A percentile compares a stretch with the other conserved stretches of the same genome.
Evolutionary conservation across 2,113 vertebrate genomes (phyloP).

Genomic region (Fulica atra): DNA sequence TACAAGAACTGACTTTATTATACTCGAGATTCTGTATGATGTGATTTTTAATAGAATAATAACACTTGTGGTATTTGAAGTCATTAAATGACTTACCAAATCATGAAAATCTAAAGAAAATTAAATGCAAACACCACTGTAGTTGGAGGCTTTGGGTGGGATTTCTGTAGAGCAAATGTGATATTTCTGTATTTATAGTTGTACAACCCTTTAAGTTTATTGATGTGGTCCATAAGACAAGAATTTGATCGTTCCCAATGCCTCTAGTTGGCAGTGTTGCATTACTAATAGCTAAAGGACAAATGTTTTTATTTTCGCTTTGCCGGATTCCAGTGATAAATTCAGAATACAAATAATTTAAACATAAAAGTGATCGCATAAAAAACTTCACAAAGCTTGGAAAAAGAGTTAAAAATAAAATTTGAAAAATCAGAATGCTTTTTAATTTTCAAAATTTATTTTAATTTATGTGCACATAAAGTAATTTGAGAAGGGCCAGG

Average conservation of each 20-base stretch:
- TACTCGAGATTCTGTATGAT: neutral
- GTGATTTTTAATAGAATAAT: neutral
- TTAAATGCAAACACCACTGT: neutral
- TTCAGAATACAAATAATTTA: neutral
- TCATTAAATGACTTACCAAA: neutral
- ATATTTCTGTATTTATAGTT: neutral
- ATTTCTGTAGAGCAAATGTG: neutral
- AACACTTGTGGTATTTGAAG: neutral
- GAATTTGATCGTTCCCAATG: neutral
- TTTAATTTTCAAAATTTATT: neutral
- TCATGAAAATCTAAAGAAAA: neutral
- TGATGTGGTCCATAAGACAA: neutral
- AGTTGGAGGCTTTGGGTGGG: neutral
- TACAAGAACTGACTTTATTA: neutral
- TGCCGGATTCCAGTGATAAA: neutral
- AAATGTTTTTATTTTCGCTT: neutral
- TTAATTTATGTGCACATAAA: neutral
- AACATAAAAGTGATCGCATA: neutral
- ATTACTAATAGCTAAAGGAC: neutral
- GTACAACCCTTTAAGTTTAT: neutral
- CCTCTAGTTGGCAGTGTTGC: constrained; percentile 65
- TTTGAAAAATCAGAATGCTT: neutral
- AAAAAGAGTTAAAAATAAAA: neutral
- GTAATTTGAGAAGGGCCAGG: constrained; percentile 8
- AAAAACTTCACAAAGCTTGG: neutral